Conservation (phyloP, 1,140 invertebrate genomes). For the Hyles vespertilio region DNA sequence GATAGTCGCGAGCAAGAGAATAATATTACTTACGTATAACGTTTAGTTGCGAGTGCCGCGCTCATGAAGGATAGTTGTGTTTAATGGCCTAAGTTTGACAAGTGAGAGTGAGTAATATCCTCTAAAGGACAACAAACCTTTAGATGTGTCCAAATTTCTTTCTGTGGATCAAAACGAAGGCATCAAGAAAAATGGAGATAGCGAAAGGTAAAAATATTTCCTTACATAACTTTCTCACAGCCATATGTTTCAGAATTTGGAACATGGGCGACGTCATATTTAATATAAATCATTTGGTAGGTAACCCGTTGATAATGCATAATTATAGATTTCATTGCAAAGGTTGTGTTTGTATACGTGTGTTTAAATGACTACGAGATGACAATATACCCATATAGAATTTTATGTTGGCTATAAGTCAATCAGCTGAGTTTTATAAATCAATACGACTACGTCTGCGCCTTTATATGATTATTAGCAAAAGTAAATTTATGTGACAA, state of each 20-base stretch:
- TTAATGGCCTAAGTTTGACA: constrained; percentile 38
- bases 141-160: constrained; percentile 16
- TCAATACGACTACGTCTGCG: no score
- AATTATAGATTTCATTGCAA: no score
- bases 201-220: constrained; percentile 50
- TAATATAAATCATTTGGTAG: constrained; percentile 7
- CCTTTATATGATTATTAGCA: no score
- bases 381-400: no score
- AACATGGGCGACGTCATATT: constrained; percentile 40
- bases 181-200: constrained; percentile 43
- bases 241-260: constrained; percentile 43
- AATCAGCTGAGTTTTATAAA: no score
- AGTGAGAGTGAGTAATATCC: constrained; percentile 47
- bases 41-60: constrained; percentile 62
- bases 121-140: constrained; percentile 13
- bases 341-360: no score
- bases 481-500: no score
- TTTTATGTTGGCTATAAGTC: no score
- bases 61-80: constrained; percentile 54
- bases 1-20: not conserved
- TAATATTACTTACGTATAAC: not conserved
- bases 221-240: constrained; percentile 48
- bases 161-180: constrained; percentile 14
- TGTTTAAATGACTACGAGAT: no score
- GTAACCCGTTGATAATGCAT: not conserved